Percentiles rank a stretch among this genome's conserved stretches.
Conservation (phyloP, 2,888 invertebrate genomes). For the Xestobium rufovillosum region DNA sequence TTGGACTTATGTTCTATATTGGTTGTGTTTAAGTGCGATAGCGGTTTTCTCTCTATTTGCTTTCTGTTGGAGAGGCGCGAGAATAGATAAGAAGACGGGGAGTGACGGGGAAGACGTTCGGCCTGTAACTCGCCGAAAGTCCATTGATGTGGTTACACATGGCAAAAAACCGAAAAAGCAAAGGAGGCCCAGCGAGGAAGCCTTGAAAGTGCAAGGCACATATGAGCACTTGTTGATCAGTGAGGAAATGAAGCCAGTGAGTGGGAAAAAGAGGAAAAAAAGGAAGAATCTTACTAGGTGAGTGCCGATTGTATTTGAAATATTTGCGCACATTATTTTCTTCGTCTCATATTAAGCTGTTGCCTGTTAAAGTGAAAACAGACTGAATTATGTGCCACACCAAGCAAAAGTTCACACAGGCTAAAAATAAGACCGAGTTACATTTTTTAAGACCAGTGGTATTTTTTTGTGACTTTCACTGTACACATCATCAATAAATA, state of each 20-base stretch:
- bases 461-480: too few relatives aligned
- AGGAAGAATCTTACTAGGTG: slow-evolving; percentile 18
- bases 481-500: too few relatives aligned
- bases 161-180: slow-evolving; percentile 51
- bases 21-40: slow-evolving; percentile 47
- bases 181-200: slow-evolving; percentile 68
- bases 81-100: slow-evolving; percentile 50
- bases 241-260: slow-evolving; percentile 19
- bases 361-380: too few relatives aligned
- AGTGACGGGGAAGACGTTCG: slow-evolving; percentile 39
- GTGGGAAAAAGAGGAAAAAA: slow-evolving; percentile 22
- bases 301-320: not conserved
- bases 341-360: too few relatives aligned
- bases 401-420: too few relatives aligned
- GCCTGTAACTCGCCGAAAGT: slow-evolving; percentile 49
- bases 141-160: slow-evolving; percentile 57
- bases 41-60: slow-evolving; percentile 48
- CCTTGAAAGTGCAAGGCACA: slow-evolving; percentile 47
- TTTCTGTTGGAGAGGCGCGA: slow-evolving; percentile 40
- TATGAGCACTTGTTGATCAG: slow-evolving; percentile 19
- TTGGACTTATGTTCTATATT: slow-evolving; percentile 54
- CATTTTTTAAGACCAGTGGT: too few relatives aligned
- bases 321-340: too few relatives aligned
- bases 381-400: too few relatives aligned
- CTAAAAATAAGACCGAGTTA: too few relatives aligned